Percentiles rank a stretch among this genome's conserved stretches.
Evolutionary conservation across 1,140 invertebrate species (phyloP).

Genomic region (Protaetia brevitarsis): DNA sequence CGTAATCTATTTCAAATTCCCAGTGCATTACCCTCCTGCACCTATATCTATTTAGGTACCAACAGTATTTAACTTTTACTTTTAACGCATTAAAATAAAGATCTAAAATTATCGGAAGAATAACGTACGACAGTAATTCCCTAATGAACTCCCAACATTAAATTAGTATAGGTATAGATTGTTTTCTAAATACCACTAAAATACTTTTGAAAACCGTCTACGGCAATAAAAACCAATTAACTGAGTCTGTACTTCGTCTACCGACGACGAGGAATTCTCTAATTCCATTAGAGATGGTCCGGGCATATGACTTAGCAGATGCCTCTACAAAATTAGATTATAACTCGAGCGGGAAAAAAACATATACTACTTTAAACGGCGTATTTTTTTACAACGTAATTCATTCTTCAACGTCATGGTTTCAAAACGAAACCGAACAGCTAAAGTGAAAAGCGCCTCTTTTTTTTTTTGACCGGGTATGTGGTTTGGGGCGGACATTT

Average conservation of each 20-base stretch:
- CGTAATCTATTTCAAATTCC: no score
- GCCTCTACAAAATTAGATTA: slow-evolving; percentile 14
- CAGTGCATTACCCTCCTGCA: no score
- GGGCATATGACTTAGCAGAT: background rate
- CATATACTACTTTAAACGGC: background rate
- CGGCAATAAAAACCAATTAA: slow-evolving; percentile 5
- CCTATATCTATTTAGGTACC: no score
- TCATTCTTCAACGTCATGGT: background rate
- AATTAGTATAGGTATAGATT: background rate
- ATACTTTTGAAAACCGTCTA: background rate
- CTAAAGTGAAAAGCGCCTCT: background rate
- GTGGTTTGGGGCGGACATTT: background rate
- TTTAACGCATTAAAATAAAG: no score
- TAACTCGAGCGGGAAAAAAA: background rate
- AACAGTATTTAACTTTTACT: no score
- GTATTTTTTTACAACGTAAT: background rate
- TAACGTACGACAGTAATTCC: no score
- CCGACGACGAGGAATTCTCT: background rate
- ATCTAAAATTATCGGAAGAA: no score
- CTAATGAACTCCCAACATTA: background rate
- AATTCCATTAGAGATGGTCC: background rate
- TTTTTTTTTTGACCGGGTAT: background rate
- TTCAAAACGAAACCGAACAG: background rate
- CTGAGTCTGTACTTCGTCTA: background rate
- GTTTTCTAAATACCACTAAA: background rate